phyloP scores from a whole-genome alignment of 1,140 invertebrate genomes.

The Amyelois transitella region DNA sequence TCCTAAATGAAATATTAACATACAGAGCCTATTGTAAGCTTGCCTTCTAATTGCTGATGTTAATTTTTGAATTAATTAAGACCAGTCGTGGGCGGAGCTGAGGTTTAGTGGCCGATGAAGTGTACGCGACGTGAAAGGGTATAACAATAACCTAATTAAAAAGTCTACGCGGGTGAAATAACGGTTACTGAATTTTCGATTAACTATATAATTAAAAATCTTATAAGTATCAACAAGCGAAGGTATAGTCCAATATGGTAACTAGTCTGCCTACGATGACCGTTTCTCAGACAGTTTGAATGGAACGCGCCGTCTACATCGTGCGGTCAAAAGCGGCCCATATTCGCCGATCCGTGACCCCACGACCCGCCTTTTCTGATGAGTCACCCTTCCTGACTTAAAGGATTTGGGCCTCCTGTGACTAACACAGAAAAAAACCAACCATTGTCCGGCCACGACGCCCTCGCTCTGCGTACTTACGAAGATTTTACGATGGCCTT shows the following conservation, averaged over 20 bases:
- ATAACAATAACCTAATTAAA: too few relatives aligned
- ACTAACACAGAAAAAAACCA: constrained; percentile 44
- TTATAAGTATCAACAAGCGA: too few relatives aligned
- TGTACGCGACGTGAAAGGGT: too few relatives aligned
- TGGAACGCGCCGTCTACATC: not conserved
- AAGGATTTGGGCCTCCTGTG: constrained; percentile 40
- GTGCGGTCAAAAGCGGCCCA: constrained; percentile 1
- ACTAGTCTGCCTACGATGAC: too few relatives aligned
- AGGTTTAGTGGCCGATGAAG: not conserved
- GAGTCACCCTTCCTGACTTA: constrained; percentile 48
- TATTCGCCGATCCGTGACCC: constrained; percentile 36
- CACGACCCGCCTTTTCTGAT: constrained; percentile 36
- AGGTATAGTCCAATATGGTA: too few relatives aligned
- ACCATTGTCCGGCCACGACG: constrained; percentile 31
- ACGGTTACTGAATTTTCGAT: too few relatives aligned
- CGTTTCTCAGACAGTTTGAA: not conserved
- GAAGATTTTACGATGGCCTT: constrained; percentile 10
- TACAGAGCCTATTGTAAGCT: not conserved
- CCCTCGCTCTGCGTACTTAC: constrained; percentile 5
- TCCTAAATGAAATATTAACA: constrained; percentile 10
- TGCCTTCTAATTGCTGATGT: constrained; percentile 9
- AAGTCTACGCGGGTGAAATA: too few relatives aligned
- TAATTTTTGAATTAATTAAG: constrained; percentile 12
- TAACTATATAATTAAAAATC: too few relatives aligned
- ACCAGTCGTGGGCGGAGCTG: not conserved